phyloP scores from a whole-genome alignment of 2,888 invertebrate genomes.

The Dryocosmus kuriphilus region DNA sequence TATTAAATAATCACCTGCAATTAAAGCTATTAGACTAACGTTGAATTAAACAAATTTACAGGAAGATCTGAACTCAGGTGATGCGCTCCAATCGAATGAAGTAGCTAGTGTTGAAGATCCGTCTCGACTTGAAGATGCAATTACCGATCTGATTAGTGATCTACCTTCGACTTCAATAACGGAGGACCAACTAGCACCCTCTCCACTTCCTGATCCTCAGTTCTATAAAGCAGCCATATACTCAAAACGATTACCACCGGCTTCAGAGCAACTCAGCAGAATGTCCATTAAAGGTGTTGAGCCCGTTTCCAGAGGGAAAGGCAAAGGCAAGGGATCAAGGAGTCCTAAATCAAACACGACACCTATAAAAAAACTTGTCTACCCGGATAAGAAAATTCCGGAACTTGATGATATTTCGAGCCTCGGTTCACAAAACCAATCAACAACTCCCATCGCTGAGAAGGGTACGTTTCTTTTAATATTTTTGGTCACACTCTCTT shows the following conservation, averaged over 20 bases:
- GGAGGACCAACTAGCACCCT: conserved; percentile 63
- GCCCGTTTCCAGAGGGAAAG: conserved; percentile 46
- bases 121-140: conserved; percentile 84
- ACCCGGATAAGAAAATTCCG: conserved; percentile 48
- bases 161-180: conserved; percentile 76
- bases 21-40: not conserved
- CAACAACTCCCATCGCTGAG: conserved; percentile 24
- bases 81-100: conserved; percentile 65
- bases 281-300: conserved; percentile 66
- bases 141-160: conserved; percentile 83
- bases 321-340: conserved; percentile 56
- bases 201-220: conserved; percentile 68
- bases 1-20: not conserved
- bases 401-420: conserved; percentile 48
- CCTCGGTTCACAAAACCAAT: conserved; percentile 1
- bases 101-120: conserved; percentile 84
- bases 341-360: conserved; percentile 23
- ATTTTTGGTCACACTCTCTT: not conserved
- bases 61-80: not conserved
- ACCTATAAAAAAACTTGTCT: conserved; percentile 4
- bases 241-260: conserved; percentile 73
- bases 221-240: conserved; percentile 71
- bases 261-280: conserved; percentile 68
- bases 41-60: conserved; percentile 24
- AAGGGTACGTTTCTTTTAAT: conserved; percentile 38